Conservation (phyloP, 2,113 vertebrate genomes). For the Falcunculus frontatus region DNA sequence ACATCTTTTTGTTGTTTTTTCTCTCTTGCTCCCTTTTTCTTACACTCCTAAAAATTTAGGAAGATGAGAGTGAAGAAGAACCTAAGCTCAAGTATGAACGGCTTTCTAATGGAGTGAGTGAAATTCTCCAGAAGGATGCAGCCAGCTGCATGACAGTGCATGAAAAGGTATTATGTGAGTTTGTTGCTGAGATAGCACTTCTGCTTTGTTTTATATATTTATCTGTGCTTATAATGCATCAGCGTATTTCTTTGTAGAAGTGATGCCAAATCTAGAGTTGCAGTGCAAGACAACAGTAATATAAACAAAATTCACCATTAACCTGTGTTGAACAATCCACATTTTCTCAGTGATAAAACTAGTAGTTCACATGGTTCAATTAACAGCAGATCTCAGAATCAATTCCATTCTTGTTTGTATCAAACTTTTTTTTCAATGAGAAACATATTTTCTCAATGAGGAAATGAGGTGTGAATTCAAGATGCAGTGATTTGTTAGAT, state of each 20-base stretch:
- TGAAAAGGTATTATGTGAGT: conserved; percentile 85
- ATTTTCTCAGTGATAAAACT: neutral
- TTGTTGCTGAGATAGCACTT: neutral
- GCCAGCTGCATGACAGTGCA: conserved; percentile 98
- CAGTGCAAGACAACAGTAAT: neutral
- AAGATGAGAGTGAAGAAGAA: conserved; percentile 97
- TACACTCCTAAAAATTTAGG: conserved; percentile 68
- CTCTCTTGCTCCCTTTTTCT: neutral
- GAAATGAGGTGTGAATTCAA: neutral
- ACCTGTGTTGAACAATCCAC: neutral
- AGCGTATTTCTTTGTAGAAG: neutral
- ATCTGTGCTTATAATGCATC: neutral
- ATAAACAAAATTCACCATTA: neutral
- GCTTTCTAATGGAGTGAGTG: conserved; percentile 92
- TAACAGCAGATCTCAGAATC: neutral
- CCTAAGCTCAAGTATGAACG: conserved; percentile 97
- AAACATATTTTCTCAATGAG: neutral
- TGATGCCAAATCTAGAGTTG: neutral
- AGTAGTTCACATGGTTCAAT: conserved; percentile 39
- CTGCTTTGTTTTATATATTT: neutral
- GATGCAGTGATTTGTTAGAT: neutral
- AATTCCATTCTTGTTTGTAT: neutral
- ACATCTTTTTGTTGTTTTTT: neutral
- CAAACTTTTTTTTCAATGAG: neutral
- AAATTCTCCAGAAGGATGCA: conserved; percentile 94